These are phyloP conservation scores for Dromococcyx pavoninus DNA, from an alignment of 2,797 vertebrate species.

Conservation along the genomic window DNA sequence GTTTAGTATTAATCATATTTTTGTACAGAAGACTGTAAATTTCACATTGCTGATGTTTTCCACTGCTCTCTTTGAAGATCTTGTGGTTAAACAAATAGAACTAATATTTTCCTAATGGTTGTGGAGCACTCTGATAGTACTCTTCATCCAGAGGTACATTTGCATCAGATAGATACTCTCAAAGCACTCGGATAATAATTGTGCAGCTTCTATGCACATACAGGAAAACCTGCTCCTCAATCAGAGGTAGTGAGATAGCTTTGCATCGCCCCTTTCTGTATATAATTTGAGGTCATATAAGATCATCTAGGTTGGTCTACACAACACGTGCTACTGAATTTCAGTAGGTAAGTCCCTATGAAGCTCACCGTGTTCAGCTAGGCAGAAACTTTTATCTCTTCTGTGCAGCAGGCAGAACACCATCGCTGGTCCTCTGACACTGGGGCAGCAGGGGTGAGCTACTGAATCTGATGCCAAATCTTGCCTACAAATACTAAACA, in stretches of 20 bases:
- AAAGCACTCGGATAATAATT: background rate
- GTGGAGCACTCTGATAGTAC: background rate
- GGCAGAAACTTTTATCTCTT: background rate
- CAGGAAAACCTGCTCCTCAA: background rate
- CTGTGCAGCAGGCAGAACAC: background rate
- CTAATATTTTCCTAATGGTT: background rate
- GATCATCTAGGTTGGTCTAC: background rate
- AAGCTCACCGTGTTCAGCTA: background rate
- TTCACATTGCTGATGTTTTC: background rate
- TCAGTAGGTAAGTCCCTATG: background rate
- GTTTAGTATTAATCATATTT: background rate
- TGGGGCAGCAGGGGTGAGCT: background rate
- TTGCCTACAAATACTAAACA: background rate
- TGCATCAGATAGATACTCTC: background rate
- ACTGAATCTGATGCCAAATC: background rate
- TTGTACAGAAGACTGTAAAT: background rate
- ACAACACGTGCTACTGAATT: background rate
- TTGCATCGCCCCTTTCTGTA: background rate
- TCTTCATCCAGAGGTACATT: background rate
- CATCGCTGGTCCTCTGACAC: accelerated
- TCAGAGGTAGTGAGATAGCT: accelerated
- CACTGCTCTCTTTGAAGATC: background rate
- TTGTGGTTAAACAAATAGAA: background rate
- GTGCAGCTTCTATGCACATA: background rate
- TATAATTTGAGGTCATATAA: background rate